Evolutionary conservation across 2,113 vertebrate genomes (phyloP), one percentile per base, ranked within the genome.

Genomic region (Hippocampus comes): DNA sequence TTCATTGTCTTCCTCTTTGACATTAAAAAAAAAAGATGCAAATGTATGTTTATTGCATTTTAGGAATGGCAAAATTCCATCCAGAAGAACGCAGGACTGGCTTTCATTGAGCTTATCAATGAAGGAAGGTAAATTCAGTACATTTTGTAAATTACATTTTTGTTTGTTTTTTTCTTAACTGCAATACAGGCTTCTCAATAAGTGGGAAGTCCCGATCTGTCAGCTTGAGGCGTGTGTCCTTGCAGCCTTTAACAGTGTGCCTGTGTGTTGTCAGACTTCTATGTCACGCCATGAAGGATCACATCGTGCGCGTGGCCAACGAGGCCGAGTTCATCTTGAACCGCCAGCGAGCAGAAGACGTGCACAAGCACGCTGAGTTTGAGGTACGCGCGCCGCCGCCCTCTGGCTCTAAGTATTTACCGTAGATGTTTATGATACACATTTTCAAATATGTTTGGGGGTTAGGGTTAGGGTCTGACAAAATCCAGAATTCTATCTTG

Each of bases 31-130:
- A 25, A 10, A 60, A 60, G 14, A 61, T 67, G n/a, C 27, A 30
- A 48, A 49, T 5, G 4, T 5, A 17, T 25, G 42, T 20, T 49
- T 82, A 0, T 88, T 23, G 85, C 93, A n/a, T 84, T 89, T 77
- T 77, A 99, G 97, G 97, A 99, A 89, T 99, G 97, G 97, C 97
- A 99, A 80, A 99, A 99, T 90, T 99, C 97, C 46, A 99, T 99
- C 88, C 97, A 99, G 94, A 99, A 99, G 93, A 99, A 99, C 67
- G 97, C 97, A 67, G 97, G 97, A 80, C 93, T 99, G 85, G 97
- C 97, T 64, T 99, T 99, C 92, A 99, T 99, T 77, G 97, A 99
- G 84, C 96, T 99, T 87, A 99, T 99, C 93, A 99, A 99, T 85
- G 97, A 99, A 92, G 97, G 97, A 92, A 97, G 97, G 97, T 99